Evolutionary conservation across 92 coral and sea anemone genomes (phyloP).

Genomic region (Meandrina meandrites): DNA sequence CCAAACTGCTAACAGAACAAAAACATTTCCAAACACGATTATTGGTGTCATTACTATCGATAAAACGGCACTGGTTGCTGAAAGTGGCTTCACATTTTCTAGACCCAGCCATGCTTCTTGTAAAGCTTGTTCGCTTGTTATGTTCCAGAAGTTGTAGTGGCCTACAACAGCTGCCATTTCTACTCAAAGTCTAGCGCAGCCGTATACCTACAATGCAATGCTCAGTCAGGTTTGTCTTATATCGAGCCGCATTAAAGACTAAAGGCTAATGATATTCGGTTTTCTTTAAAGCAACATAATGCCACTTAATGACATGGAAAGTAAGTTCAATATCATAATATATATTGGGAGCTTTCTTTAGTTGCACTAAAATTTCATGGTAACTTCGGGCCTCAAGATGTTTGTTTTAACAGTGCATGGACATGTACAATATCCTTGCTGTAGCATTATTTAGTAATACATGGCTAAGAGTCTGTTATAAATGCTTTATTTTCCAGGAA

Average conservation of each 20-base stretch:
- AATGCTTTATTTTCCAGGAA: neutral
- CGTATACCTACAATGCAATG: no score
- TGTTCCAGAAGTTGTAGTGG: conserved; percentile 27
- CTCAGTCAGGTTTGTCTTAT: neutral
- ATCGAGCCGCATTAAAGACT: no score
- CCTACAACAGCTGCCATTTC: conserved; percentile 35
- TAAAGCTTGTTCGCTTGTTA: conserved; percentile 32
- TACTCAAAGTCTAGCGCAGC: neutral
- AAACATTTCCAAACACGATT: conserved; percentile 15
- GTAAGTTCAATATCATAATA: no score
- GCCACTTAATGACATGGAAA: no score
- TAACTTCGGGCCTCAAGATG: neutral
- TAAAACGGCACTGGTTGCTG: conserved; percentile 8
- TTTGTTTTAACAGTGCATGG: neutral
- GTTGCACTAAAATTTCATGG: neutral
- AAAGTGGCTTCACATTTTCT: conserved; percentile 9
- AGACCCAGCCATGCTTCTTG: conserved; percentile 20
- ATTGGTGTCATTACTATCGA: conserved; percentile 11
- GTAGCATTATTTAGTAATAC: neutral
- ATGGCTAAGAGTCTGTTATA: no score
- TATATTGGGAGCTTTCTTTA: neutral
- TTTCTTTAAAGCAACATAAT: neutral
- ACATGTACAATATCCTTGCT: neutral
- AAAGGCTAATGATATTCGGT: neutral
- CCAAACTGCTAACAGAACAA: conserved; percentile 36